These are phyloP conservation scores for Ploceus nigricollis DNA, from an alignment of 2,113 vertebrate genomes.

Conservation along the genomic window DNA sequence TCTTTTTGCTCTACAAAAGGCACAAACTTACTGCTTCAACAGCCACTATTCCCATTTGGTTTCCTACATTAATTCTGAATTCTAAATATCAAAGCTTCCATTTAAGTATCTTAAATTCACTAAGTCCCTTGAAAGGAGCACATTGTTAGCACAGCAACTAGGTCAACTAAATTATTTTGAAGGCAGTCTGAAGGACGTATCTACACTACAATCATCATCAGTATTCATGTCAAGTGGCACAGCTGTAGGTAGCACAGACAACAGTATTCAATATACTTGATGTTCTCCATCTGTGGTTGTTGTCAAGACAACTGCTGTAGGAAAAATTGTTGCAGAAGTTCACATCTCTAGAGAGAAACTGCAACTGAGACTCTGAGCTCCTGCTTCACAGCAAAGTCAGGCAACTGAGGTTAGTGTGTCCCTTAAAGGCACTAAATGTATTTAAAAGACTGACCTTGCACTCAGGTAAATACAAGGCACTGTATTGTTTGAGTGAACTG, in stretches of 20 bases:
- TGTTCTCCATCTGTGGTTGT: background rate
- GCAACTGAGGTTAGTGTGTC: background rate
- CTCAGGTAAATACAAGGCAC: background rate
- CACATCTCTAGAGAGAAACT: background rate
- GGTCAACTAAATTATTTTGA: background rate
- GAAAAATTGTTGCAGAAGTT: background rate
- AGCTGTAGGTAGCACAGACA: background rate
- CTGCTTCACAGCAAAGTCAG: background rate
- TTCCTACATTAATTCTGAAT: background rate
- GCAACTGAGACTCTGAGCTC: background rate
- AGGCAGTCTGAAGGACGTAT: background rate
- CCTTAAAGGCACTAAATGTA: background rate
- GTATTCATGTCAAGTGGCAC: background rate
- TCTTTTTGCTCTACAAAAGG: slow-evolving; percentile 91
- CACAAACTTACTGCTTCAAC: slow-evolving; percentile 7
- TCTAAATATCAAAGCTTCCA: background rate
- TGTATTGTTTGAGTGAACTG: background rate
- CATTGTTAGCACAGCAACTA: background rate
- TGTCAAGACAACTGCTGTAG: background rate
- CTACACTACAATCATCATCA: background rate
- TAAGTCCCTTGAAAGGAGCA: background rate
- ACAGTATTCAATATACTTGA: background rate
- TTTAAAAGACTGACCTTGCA: background rate
- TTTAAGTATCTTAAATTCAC: background rate
- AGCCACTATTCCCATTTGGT: background rate